These are phyloP conservation scores for Stenotaenia linearis DNA, from an alignment of 2,888 invertebrate species.

Conservation along the genomic window DNA sequence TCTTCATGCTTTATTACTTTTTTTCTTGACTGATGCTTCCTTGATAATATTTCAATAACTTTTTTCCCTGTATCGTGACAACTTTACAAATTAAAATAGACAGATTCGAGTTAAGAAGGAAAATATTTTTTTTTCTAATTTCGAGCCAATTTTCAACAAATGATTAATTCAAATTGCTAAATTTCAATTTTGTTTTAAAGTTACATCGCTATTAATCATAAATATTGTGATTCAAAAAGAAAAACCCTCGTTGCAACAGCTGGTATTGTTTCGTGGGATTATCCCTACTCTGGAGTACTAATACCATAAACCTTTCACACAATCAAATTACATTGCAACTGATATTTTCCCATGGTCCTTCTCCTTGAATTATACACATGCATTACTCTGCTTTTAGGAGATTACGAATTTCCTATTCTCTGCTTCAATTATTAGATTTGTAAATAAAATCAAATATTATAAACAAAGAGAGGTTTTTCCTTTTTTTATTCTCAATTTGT, in stretches of 20 bases:
- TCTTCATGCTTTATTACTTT: constrained; percentile 16
- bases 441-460: not conserved
- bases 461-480: not conserved
- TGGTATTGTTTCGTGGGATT: not conserved
- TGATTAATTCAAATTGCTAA: too few species aligned
- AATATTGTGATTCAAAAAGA: not conserved
- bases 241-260: not conserved
- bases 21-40: constrained; percentile 9
- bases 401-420: not conserved
- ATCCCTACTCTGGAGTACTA: not conserved
- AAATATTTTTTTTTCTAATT: not conserved
- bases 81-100: constrained; percentile 13
- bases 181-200: too few species aligned
- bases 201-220: too few species aligned
- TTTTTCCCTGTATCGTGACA: not conserved
- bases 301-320: not conserved
- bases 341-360: not conserved
- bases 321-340: not conserved
- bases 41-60: constrained; percentile 26
- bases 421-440: not conserved
- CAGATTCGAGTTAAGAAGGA: not conserved
- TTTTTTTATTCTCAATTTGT: not conserved
- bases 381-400: not conserved
- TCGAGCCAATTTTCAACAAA: too few species aligned
- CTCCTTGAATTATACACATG: not conserved